Evolutionary conservation across 1,140 invertebrate genomes (phyloP).

Genomic region (Panulirus ornatus): DNA sequence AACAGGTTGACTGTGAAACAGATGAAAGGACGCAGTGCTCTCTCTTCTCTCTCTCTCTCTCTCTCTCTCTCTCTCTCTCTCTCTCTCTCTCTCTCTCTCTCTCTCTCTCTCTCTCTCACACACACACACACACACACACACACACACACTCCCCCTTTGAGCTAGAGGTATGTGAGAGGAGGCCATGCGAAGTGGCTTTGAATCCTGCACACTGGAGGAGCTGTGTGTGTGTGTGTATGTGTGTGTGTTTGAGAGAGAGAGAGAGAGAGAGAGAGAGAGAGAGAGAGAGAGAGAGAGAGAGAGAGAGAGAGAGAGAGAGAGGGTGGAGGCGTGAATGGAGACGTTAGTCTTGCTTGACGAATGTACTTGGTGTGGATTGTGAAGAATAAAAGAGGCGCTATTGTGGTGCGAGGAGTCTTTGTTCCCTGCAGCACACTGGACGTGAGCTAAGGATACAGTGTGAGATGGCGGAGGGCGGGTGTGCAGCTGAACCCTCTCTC

Average conservation of each 20-base stretch:
- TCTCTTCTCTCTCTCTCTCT: background rate
- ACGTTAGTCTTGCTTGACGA: background rate
- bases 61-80: background rate
- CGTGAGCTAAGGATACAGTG: no score
- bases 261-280: background rate
- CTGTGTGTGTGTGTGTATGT: background rate
- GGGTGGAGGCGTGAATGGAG: background rate
- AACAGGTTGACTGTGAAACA: no score
- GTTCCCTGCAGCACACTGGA: no score
- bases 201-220: no score
- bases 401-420: no score
- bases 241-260: background rate
- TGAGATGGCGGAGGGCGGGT: background rate
- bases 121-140: background rate
- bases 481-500: background rate
- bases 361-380: no score
- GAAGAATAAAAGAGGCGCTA: no score
- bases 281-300: background rate
- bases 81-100: constrained; percentile 9
- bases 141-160: background rate
- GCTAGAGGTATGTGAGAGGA: background rate
- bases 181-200: no score
- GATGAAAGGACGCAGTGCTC: no score
- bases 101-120: constrained; percentile 25
- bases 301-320: background rate